Conservation (phyloP, 35 echinoderm and acorn worm genomes). For the Apostichopus californicus region DNA sequence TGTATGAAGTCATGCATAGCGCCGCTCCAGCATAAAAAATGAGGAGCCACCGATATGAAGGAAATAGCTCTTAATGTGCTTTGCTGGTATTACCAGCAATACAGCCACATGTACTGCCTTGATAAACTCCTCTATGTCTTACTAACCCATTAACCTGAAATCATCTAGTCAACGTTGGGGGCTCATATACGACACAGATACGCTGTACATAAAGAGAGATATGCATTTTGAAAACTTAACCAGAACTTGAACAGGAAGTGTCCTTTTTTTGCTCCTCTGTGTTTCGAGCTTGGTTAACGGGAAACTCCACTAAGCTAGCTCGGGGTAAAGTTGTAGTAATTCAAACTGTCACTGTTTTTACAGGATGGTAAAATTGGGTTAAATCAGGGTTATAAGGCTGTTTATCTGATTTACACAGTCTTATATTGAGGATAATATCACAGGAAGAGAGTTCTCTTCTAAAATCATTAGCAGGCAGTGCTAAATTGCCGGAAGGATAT, state of each 20-base stretch:
- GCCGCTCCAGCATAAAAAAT: no score
- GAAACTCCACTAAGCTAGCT: background rate
- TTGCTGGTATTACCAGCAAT: no score
- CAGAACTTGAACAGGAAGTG: background rate
- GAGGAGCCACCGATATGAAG: no score
- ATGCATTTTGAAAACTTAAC: no score
- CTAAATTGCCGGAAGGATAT: slow-evolving; percentile 9
- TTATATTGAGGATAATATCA: slow-evolving; percentile 20
- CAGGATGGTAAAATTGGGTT: slow-evolving; percentile 27
- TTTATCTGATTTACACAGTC: slow-evolving; percentile 28
- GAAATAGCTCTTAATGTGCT: no score
- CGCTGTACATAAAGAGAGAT: no score
- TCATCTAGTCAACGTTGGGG: no score
- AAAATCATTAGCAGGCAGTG: background rate
- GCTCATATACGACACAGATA: no score
- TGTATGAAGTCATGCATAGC: no score
- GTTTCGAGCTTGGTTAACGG: background rate
- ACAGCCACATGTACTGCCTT: no score
- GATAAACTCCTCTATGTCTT: no score
- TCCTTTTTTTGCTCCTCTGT: background rate
- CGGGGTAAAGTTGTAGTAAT: background rate
- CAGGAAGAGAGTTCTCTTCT: background rate
- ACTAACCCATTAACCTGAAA: no score
- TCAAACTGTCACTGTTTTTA: slow-evolving; percentile 26
- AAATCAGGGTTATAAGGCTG: slow-evolving; percentile 30